phyloP scores from a whole-genome alignment of 92 coral and sea anemone species.

The Phenganax marumi region DNA sequence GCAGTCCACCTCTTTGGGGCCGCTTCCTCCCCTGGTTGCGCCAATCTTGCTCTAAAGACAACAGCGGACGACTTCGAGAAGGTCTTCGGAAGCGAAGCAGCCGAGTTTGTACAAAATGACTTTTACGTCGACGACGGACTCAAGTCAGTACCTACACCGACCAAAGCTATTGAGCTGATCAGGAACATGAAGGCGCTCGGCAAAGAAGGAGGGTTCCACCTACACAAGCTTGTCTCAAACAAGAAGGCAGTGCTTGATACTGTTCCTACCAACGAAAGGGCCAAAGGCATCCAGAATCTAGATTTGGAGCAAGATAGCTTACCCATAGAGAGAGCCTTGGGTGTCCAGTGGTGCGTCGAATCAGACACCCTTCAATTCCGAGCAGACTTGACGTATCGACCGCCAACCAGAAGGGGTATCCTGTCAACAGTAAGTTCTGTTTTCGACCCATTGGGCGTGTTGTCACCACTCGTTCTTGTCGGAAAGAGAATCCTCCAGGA shows the following conservation, averaged over 20 bases:
- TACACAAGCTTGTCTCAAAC: constrained; percentile 45
- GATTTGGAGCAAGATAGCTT: neutral
- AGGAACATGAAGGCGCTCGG: constrained; percentile 18
- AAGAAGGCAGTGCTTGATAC: constrained; percentile 20
- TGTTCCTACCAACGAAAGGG: constrained; percentile 10
- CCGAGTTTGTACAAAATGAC: neutral
- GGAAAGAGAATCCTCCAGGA: no score
- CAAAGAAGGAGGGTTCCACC: constrained; percentile 35
- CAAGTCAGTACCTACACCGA: constrained; percentile 19
- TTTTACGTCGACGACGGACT: constrained; percentile 51
- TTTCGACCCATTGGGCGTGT: no score
- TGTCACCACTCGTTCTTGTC: no score
- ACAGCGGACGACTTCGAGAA: neutral
- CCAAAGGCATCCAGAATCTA: neutral
- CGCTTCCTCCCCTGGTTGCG: constrained; percentile 63
- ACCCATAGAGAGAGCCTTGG: neutral
- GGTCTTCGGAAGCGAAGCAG: neutral
- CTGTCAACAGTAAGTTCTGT: no score
- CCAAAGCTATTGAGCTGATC: constrained; percentile 24
- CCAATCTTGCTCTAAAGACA: constrained; percentile 37
- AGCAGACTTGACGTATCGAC: no score
- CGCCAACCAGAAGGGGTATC: no score
- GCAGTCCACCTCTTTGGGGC: constrained; percentile 64
- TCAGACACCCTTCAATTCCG: neutral
- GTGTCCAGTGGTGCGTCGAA: constrained; percentile 9